Conservation (phyloP, 37 sponge, comb jelly and placozoan species). For the Beroe ovata region DNA sequence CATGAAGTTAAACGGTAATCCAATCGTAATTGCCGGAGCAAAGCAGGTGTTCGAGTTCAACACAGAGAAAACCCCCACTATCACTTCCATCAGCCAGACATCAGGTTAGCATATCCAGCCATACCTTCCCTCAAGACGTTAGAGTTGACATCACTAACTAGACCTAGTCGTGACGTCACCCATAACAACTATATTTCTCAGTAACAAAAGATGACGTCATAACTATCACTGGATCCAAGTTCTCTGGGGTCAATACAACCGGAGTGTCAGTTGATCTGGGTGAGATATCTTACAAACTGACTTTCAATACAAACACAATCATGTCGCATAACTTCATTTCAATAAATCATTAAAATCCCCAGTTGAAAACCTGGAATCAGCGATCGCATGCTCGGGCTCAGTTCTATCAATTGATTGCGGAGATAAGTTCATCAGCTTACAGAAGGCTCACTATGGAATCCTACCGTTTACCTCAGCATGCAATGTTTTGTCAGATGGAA, state of each 20-base stretch:
- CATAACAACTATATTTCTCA: too few relatives aligned
- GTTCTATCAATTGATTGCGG: background rate
- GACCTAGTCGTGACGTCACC: too few relatives aligned
- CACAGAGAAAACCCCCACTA: background rate
- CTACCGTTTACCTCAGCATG: background rate
- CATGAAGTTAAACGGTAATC: background rate
- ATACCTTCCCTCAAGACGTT: too few relatives aligned
- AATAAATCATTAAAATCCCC: too few relatives aligned
- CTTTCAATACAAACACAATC: too few relatives aligned
- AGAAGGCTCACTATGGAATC: background rate
- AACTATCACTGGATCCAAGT: background rate
- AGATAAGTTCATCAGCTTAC: background rate
- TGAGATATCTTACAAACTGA: too few relatives aligned
- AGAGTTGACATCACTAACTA: too few relatives aligned
- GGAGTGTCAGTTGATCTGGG: background rate
- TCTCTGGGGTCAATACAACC: background rate
- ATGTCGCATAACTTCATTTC: too few relatives aligned
- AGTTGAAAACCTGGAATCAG: background rate
- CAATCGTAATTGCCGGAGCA: background rate
- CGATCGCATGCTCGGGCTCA: background rate
- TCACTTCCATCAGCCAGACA: background rate
- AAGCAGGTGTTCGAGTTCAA: background rate
- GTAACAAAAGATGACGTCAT: background rate
- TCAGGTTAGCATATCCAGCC: too few relatives aligned
- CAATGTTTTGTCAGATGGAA: background rate